These are phyloP conservation scores for Eustalomyia histrio DNA, from an alignment of 2,888 invertebrate genomes.

Conservation along the genomic window DNA sequence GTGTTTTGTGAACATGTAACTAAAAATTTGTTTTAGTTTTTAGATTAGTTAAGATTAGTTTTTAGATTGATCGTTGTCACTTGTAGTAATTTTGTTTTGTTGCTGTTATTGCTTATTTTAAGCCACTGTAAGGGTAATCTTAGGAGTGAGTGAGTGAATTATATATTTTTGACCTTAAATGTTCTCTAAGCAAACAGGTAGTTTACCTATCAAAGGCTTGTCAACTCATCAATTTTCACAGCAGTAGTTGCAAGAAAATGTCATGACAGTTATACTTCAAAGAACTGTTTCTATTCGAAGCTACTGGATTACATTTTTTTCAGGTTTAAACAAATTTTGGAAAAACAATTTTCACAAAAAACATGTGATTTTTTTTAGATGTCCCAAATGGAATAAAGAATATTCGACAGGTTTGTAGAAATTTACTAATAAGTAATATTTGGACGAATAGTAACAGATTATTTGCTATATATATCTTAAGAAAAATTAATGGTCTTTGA, in stretches of 20 bases:
- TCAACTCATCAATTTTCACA: slow-evolving; percentile 55
- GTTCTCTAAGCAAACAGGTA: slow-evolving; percentile 46
- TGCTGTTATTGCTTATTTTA: not conserved
- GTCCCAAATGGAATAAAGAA: too few species aligned
- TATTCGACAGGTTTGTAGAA: too few species aligned
- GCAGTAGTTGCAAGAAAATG: slow-evolving; percentile 31
- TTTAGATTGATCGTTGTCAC: slow-evolving; percentile 65
- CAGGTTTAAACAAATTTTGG: too few species aligned
- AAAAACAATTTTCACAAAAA: too few species aligned
- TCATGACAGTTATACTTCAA: slow-evolving; percentile 7
- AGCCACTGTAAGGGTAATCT: slow-evolving; percentile 16
- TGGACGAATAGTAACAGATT: too few species aligned
- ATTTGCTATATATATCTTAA: too few species aligned
- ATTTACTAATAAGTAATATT: too few species aligned
- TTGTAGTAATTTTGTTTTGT: slow-evolving; percentile 40
- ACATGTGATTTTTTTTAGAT: too few species aligned
- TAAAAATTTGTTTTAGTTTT: slow-evolving; percentile 14
- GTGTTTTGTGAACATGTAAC: slow-evolving; percentile 52
- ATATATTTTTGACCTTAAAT: slow-evolving; percentile 24
- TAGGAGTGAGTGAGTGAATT: slow-evolving; percentile 46
- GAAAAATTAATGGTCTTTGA: too few species aligned
- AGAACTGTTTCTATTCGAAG: not conserved
- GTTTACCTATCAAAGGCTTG: slow-evolving; percentile 24
- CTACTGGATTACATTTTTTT: too few species aligned
- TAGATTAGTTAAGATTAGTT: too few species aligned